Base-by-base conservation (phyloP, 2,888 invertebrate genomes). In the Strigamia crassipes region DNA sequence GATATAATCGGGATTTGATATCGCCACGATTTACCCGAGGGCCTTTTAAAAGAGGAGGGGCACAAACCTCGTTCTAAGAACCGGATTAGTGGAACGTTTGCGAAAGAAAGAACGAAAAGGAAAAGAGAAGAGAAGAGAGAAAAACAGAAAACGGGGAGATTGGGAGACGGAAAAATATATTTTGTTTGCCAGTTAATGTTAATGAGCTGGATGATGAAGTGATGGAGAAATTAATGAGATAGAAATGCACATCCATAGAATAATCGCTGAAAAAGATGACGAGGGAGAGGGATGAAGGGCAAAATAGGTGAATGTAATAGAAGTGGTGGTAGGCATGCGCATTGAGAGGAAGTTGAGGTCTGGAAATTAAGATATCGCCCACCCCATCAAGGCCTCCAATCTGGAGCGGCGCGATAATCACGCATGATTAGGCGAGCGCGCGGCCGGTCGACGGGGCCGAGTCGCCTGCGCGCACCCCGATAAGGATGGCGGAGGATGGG, bases 371-470 rank as follows among this genome's bases (percentile, higher is more conserved):
- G 79, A 79, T 79, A 79, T 79, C 79, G 34, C 38, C 78, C 38
- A 41, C 41, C 80, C 56, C 56, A 46, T 51, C 56, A 46, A 80
- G 56, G 51, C 80, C 80, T 80, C 80, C 80, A 80, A 80, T 80
- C 80, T 80, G 80, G 38, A 46, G 46, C 51, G 51, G 56, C 31
- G 80, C 56, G 80, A 80, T 80, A 80, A 80, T 80, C 80, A 80
- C 80, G 80, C 80, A 80, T 80, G 80, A 80, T 80, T 80, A 80
- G 80, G 51, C 80, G 80, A 56, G 80, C 51, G 80, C 46, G 51
- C 56, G 80, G 80, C 46, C 79, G 79, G 38, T 18, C 56, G 78
- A 38, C 46, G 56, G 56, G 56, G 80, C 27, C 46, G 51, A 46
- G 80, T 27, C 46, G 51, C 79, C 41, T 42, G 41, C 42, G 79